Evolutionary conservation across 2,797 vertebrate species (phyloP).

Genomic region (Sebastes trivittatus): DNA sequence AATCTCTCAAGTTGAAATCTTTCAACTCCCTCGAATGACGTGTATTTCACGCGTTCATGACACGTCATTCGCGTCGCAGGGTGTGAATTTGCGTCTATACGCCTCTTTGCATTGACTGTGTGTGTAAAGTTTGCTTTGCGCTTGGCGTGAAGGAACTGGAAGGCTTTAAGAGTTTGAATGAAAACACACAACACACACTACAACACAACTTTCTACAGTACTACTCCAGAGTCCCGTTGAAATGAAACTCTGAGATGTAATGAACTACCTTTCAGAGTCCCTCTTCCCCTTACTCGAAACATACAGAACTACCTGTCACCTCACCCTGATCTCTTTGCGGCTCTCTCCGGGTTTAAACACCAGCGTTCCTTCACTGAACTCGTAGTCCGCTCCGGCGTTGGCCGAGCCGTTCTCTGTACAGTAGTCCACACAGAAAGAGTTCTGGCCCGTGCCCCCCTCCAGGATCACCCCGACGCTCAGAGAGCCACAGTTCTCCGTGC

Average conservation of each 20-base stretch:
- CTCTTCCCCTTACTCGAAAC: no score
- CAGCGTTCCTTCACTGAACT: constrained; percentile 89
- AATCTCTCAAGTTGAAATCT: no score
- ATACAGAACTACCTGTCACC: background rate
- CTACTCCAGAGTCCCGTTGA: background rate
- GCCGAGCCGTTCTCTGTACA: constrained; percentile 95
- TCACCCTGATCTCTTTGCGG: constrained; percentile 90
- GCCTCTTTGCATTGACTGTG: no score
- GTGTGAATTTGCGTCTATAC: no score
- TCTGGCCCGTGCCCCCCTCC: constrained; percentile 83
- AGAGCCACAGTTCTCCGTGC: constrained; percentile 91
- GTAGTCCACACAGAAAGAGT: constrained; percentile 94
- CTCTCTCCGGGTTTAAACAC: constrained; percentile 93
- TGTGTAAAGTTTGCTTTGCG: no score
- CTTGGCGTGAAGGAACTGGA: background rate
- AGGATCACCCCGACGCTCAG: constrained; percentile 85
- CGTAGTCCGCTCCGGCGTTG: constrained; percentile 88
- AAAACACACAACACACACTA: background rate
- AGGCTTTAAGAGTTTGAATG: background rate
- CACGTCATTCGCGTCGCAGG: no score
- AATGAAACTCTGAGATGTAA: background rate
- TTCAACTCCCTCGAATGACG: no score
- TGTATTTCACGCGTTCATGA: no score
- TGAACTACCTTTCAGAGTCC: no score
- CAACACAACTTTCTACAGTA: background rate